Evolutionary conservation across 2,888 invertebrate species (phyloP), one percentile per base, ranked within the genome.

Genomic region (Pristionchus mayeri): DNA sequence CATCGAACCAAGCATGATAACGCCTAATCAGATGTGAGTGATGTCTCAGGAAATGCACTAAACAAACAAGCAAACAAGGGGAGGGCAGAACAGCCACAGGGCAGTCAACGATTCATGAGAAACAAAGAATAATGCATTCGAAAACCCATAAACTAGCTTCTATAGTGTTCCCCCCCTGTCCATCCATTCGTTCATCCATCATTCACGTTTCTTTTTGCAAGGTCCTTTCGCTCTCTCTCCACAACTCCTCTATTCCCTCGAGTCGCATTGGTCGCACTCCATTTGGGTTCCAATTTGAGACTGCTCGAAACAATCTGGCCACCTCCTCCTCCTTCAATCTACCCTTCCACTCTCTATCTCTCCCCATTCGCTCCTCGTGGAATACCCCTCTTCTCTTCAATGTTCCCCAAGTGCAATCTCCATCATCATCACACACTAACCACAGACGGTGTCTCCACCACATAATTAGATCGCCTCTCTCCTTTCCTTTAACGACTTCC

Each of bases 121-220:
- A n/a, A n/a, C n/a, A n/a, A n/a, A n/a, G n/a, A n/a, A n/a, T n/a
- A n/a, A n/a, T n/a, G n/a, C n/a, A n/a, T n/a, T n/a, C n/a, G n/a
- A n/a, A n/a, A n/a, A n/a, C n/a, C n/a, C n/a, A n/a, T n/a, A n/a
- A n/a, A n/a, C n/a, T n/a, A n/a, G n/a, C n/a, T 34, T 18, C 11
- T 18, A 16, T 16, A 13, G 63, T 63, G 63, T 63, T 63, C 63
- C 21, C 63, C 34, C 63, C 34, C 11, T 63, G 63, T 16, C 7
- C 63, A 63, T 78, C 21, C 78, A 18, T 30, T 78, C 52, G 48
- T 27, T 34, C 52, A 52, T 52, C 21, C 50, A 24, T 52, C 48
- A 78, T 52, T 78, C 75, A 44, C 78, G 78, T 48, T 30, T 48
- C 78, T 48, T 78, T 78, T 78, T 78, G 78, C 78, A 52, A 52